These are phyloP conservation scores for Myrmophylax atrothorax DNA, from an alignment of 2,113 vertebrate species.

Conservation along the genomic window DNA sequence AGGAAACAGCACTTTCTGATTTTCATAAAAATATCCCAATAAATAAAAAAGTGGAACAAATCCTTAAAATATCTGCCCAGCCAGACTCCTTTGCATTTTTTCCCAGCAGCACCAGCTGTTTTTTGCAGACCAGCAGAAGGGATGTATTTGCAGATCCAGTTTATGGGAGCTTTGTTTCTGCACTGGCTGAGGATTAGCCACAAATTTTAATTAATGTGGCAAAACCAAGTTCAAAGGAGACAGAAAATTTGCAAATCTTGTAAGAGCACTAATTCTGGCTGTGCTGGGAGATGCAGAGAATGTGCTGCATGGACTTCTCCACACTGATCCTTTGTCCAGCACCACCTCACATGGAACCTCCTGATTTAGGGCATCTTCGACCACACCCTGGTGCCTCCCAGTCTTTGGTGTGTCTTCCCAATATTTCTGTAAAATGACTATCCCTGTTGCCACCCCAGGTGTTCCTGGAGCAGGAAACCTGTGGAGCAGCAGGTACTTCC, in stretches of 20 bases:
- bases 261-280: neutral
- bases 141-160: neutral
- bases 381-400: neutral
- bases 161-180: slow-evolving; percentile 19
- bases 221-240: slow-evolving; percentile 36
- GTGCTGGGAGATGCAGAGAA: neutral
- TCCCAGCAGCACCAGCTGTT: neutral
- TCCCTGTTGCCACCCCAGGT: neutral
- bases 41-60: slow-evolving; percentile 16
- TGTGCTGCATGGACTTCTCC: neutral
- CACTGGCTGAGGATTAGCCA: neutral
- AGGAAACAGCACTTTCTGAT: neutral
- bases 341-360: neutral
- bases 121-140: neutral
- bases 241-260: neutral
- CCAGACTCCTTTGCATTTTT: neutral
- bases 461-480: neutral
- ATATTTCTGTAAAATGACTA: neutral
- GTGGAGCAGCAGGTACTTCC: neutral
- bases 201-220: slow-evolving; percentile 37
- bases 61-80: neutral
- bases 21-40: neutral
- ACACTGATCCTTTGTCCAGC: neutral
- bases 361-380: neutral
- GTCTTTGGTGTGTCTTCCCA: neutral